Evolutionary conservation across 2,797 vertebrate species (phyloP), one percentile per base, ranked within the genome.

Genomic region (Arrhamphus sclerolepis): DNA sequence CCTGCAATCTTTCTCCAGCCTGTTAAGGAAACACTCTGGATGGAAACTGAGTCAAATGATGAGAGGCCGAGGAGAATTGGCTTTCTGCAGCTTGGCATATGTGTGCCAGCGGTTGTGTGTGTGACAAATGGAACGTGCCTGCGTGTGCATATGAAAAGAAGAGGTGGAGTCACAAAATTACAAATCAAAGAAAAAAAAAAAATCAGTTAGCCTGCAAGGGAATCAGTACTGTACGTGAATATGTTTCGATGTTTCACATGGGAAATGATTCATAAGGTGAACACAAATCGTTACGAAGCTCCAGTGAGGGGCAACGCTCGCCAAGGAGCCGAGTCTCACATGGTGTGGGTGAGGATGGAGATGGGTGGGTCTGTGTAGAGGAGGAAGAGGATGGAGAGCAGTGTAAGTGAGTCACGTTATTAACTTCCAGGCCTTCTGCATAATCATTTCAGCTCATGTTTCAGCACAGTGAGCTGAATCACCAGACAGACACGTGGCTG

Each of bases 401-500:
- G 67, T 46, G 70, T 85, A 78, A 80, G 78, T 88, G 87, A 86
- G 77, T 85, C 84, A 84, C 42, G 43, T 70, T 76, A 70, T 82
- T 75, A 80, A 86, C 83, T 85, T 72, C 49, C 56, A 43, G 80
- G 84, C 67, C 69, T 77, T 82, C 56, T 78, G 81, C 74, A 80
- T 87, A 79, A 88, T 88, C 72, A 80, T 75, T 78, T 75, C 75
- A 55, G 84, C 80, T 83, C 86, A 76, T 46, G 77, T 82, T 75
- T 76, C 76, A 56, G 84, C 79, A 84, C 77, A 59, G 82, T 20
- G 24, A 74, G 75, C 77, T 86, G 87, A 89, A 82, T 90, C 89
- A 89, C 84, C 82, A 84, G 85, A 87, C 83, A 57, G 82, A 68
- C 88, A 86, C 80, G 80, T 85, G 85, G 82, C 80, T 70, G 22